Evolutionary conservation across 2,888 invertebrate genomes (phyloP), one percentile per base, ranked within the genome.

Genomic region (Alviniconcha strummeri): DNA sequence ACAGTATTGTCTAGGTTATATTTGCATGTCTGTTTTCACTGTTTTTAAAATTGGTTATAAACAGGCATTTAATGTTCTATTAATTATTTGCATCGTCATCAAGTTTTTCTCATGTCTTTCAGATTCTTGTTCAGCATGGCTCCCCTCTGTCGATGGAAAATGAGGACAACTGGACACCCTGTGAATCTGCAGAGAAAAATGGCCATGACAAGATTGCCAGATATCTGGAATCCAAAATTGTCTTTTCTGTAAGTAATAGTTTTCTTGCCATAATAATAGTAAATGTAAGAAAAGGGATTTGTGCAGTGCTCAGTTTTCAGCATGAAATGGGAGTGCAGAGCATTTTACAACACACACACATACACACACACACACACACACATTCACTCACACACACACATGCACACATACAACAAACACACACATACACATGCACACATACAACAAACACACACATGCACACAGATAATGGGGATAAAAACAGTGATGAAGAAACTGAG

Each of bases 211-310:
- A 95, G 86, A 95, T 96, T 86, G 96, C 96, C 19, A 94, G 95
- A 69, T 95, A 95, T 86, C 93, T 96, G 69, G 96, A 96, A 93
- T 95, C 95, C 79, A 95, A 95, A 88, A 96, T 96, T 96, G 95
- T 96, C 83, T 96, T 96, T 93, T 92, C 93, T 82, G 94, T 93
- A 87, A 89, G 92, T 90, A 71, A 71, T 11, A n/a, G 71, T n/a
- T 17, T 71, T 13, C 71, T n/a, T 71, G 71, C 4, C 64, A 36
- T 36, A 36, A 36, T 36, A 36, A 36, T 36, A 36, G 36, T 36
- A 36, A 36, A 36, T 36, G 36, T 36, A 36, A 3, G 36, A 36
- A 36, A 36, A 3, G 36, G 36, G 36, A 36, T 36, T 36, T 36
- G 36, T 36, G 36, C 36, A 36, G 36, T 36, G 36, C 36, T 36